A percentile compares a stretch with the other conserved stretches of the same genome.
phyloP scores from a whole-genome alignment of 2,797 vertebrate genomes.

The Poeciliopsis infans region DNA sequence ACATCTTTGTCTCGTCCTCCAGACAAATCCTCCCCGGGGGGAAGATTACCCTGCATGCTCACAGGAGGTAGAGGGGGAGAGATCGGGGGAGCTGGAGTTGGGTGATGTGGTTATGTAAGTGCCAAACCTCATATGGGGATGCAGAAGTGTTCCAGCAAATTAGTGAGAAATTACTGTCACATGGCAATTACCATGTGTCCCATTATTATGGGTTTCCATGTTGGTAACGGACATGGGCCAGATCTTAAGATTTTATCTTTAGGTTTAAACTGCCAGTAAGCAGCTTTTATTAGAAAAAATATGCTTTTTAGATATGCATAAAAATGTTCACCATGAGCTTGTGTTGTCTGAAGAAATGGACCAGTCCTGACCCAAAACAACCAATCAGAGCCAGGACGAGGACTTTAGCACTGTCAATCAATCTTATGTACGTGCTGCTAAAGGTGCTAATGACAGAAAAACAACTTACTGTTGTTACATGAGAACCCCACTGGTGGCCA shows the following conservation, averaged over 20 bases:
- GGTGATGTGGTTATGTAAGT: conserved; percentile 79
- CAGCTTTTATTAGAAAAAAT: too few species aligned
- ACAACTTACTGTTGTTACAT: too few species aligned
- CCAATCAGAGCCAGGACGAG: too few species aligned
- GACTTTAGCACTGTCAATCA: too few species aligned
- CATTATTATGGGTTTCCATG: not conserved
- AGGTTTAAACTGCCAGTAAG: not conserved
- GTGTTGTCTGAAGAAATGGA: too few species aligned
- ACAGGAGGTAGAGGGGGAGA: conserved; percentile 48
- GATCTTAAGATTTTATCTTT: not conserved
- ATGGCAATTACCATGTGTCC: conserved; percentile 39
- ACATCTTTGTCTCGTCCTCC: conserved; percentile 57
- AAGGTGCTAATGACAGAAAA: too few species aligned
- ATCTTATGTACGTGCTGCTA: too few species aligned
- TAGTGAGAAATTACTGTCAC: conserved; percentile 53
- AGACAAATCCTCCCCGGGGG: conserved; percentile 77
- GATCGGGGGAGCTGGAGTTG: conserved; percentile 5
- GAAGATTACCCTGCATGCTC: conserved; percentile 78
- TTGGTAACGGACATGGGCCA: not conserved
- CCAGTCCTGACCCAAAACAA: too few species aligned
- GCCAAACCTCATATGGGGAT: conserved; percentile 71
- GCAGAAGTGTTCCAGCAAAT: conserved; percentile 65
- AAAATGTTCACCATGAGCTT: too few species aligned
- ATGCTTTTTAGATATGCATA: too few species aligned
- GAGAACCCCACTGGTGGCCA: too few species aligned